Base-by-base conservation (phyloP, 2,888 invertebrate genomes). In the Helicoverpa assulta region DNA sequence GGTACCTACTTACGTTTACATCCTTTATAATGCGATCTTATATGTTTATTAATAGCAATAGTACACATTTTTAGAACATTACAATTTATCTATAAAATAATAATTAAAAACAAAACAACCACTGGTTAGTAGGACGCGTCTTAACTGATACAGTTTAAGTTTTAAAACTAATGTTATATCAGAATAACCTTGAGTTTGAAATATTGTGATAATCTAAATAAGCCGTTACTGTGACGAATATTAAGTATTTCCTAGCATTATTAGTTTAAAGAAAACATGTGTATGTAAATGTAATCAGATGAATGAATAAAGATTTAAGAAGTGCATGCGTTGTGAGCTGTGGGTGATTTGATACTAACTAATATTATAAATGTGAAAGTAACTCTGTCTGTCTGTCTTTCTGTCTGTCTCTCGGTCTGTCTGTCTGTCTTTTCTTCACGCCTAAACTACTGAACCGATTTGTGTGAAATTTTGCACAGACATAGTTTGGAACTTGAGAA, bases 11-110 rank as follows among this genome's bases (percentile, higher is more conserved):
- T 79, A 76, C 75, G 62, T 33, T 64, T 74, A 14, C 43, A 72
- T 0, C 43, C 59, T 19, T 40, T 47, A 61, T 10, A 73, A 2
- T 54, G 33, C 68, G 51, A 67, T 18, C 43, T 59, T 0, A 67
- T n/a, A 8, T 75, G 68, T 51, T 78, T 78, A 78, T 16, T 73
- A 61, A 78, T 78, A 47, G 79, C 80, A 8, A 50, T 59, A 2
- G 58, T 68, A 74, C 75, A 76, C 75, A 75, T 75, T 40, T 67
- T 78, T 53, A 58, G 52, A 78, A 52, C 51, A 60, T 21, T 50
- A 21, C 18, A 57, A 33, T 10, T 68, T 47, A 58, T 12, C 47
- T 26, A 33, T 18, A 26, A n/a, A 19, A 16, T 50, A 53, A 29
- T 47, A 21, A 53, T 21, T 18, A 40, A 16, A 19, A 52, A 52